A percentile compares a stretch with the other conserved stretches of the same genome.
phyloP scores from a whole-genome alignment of 2,888 invertebrate species.

The Pterobdella sp. region DNA sequence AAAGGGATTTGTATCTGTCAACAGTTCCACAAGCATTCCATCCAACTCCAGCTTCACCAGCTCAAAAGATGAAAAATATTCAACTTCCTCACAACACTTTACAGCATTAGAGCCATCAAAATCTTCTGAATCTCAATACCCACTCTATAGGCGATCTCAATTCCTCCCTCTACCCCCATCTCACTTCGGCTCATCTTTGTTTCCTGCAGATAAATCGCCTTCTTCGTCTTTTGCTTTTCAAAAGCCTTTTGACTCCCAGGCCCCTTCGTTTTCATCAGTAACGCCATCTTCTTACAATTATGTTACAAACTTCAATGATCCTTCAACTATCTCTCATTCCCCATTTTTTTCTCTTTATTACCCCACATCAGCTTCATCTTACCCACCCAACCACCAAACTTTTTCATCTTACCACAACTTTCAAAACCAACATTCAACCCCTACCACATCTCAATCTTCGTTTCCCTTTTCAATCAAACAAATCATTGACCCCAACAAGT shows the following conservation, averaged over 20 bases:
- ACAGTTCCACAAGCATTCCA: no score
- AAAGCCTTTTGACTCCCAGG: not conserved
- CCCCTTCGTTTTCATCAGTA: not conserved
- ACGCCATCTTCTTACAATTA: conserved; percentile 18
- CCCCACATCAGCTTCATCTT: conserved; percentile 7
- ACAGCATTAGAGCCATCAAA: not conserved
- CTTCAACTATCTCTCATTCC: not conserved
- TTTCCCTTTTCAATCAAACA: conserved; percentile 27
- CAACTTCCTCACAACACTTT: not conserved
- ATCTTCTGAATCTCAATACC: not conserved
- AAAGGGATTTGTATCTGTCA: no score
- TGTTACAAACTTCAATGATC: not conserved
- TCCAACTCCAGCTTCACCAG: no score
- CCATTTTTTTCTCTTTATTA: conserved; percentile 20
- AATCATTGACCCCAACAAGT: conserved; percentile 21
- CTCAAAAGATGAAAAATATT: not conserved
- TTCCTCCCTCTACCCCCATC: not conserved
- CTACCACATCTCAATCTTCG: not conserved
- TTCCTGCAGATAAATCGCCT: conserved; percentile 12
- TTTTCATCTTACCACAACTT: conserved; percentile 13
- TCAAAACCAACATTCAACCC: not conserved
- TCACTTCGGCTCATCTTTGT: not conserved
- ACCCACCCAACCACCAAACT: conserved; percentile 4
- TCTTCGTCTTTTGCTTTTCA: not conserved
- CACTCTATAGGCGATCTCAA: not conserved